These are phyloP conservation scores for Microctenopoma lineatum DNA, from an alignment of 2,797 vertebrate species.

Conservation along the genomic window DNA sequence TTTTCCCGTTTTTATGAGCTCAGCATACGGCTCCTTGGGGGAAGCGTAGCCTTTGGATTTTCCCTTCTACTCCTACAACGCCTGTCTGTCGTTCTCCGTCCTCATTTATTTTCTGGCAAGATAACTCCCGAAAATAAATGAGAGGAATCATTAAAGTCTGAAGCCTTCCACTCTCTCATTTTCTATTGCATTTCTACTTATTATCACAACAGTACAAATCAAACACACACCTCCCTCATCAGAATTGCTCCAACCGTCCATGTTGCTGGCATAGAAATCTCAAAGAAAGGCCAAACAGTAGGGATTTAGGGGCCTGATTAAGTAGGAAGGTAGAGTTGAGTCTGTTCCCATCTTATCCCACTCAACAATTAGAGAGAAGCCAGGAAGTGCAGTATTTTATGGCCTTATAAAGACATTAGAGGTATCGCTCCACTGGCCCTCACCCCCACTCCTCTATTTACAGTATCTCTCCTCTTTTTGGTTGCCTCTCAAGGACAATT, in stretches of 20 bases:
- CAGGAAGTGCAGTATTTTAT: constrained; percentile 71
- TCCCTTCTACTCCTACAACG: neutral
- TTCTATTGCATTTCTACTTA: constrained; percentile 7
- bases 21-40: constrained; percentile 51
- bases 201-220: constrained; percentile 10
- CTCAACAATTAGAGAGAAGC: constrained; percentile 65
- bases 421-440: constrained; percentile 41
- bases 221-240: constrained; percentile 11
- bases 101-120: constrained; percentile 26
- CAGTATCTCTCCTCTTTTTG: constrained; percentile 35
- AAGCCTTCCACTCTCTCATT: neutral
- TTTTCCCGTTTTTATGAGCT: constrained; percentile 59
- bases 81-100: constrained; percentile 9
- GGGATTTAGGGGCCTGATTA: constrained; percentile 62
- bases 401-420: constrained; percentile 73
- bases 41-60: constrained; percentile 38
- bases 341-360: constrained; percentile 38
- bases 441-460: constrained; percentile 26
- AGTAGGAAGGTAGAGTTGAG: constrained; percentile 52
- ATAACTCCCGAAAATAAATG: neutral
- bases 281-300: constrained; percentile 37
- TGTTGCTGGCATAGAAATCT: constrained; percentile 38
- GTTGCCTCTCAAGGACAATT: constrained; percentile 30
- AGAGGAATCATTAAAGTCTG: constrained; percentile 16
- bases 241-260: constrained; percentile 19